Evolutionary conservation across 2,888 invertebrate genomes (phyloP).

Genomic region (Phortica magna): DNA sequence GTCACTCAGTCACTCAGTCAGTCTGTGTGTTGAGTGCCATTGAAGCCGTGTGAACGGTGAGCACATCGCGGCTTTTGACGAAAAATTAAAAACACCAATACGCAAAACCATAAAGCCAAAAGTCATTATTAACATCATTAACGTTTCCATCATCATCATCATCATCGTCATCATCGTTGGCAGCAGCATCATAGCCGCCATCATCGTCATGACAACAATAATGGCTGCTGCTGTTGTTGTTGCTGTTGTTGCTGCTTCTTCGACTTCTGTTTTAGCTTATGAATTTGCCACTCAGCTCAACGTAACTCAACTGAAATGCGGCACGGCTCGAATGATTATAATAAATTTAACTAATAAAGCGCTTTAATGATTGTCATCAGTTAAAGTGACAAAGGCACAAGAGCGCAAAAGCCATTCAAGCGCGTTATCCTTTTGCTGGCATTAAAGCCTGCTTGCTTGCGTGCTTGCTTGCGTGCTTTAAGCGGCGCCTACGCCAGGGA

Average conservation of each 20-base stretch:
- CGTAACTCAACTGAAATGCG: neutral
- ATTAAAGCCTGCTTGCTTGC: neutral
- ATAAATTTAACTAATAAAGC: constrained; percentile 70
- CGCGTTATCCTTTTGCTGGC: constrained; percentile 7
- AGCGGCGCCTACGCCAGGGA: neutral
- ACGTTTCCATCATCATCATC: neutral
- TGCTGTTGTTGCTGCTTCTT: neutral
- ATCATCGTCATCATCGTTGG: neutral
- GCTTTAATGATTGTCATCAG: constrained; percentile 68
- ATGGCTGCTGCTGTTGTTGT: neutral
- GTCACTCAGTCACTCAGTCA: neutral
- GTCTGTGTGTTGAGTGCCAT: neutral
- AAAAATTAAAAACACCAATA: constrained; percentile 7
- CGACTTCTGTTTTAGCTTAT: neutral
- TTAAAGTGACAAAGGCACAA: constrained; percentile 58
- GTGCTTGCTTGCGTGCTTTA: neutral
- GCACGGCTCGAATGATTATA: constrained; percentile 53
- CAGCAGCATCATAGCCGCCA: neutral
- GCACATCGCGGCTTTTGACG: constrained; percentile 18
- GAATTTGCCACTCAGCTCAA: neutral
- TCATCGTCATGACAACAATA: neutral
- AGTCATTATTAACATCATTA: constrained; percentile 4
- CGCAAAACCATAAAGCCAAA: neutral
- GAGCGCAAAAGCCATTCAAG: constrained; percentile 42
- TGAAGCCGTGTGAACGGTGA: neutral